Evolutionary conservation across 1,140 invertebrate species (phyloP), one percentile per base, ranked within the genome.

Genomic region (Holcopasites calliopsidis): DNA sequence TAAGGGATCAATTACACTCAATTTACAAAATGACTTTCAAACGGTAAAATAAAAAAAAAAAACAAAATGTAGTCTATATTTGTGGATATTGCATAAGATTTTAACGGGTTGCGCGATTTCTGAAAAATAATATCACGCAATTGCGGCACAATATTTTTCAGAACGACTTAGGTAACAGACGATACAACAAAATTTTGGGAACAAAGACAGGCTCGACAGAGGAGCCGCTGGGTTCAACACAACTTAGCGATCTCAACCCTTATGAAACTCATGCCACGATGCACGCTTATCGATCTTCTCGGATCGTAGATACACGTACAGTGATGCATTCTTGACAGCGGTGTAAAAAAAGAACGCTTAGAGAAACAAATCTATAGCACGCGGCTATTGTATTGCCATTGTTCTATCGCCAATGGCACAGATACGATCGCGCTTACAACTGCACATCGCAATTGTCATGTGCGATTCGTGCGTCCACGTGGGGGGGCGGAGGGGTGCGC

Each of bases 271-370:
- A 11, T 40, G n/a, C 33, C 31, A 47, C 13, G 33, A 31, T 60
- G 28, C n/a, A n/a, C n/a, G n/a, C 10, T 69, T 75, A 75, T 75
- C 54, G 73, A 75, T 69, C 73, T 60, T 42, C 44, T 60, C 23
- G 2, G n/a, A 50, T 69, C 10, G 18, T 57, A 49, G 28, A 64
- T 61, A 38, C 7, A 50, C 33, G 40, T 4, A 49, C 10, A 57
- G 11, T 47, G 26, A 4, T 31, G 70, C 28, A 73, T 31, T 44
- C 23, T 38, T 40, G 62, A 49, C 54, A 60, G 58, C 69, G 65
- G 44, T 16, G n/a, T 28, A 55, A 47, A 54, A 55, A 66, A 65
- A 11, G 21, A n/a, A 13, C 13, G 18, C 23, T 31, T 4, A 10
- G 28, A 13, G 50, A 44, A 73, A 73, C 21, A 55, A 73, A 47